These are phyloP conservation scores for Natator depressus DNA, from an alignment of 2,113 vertebrate genomes.

Conservation along the genomic window DNA sequence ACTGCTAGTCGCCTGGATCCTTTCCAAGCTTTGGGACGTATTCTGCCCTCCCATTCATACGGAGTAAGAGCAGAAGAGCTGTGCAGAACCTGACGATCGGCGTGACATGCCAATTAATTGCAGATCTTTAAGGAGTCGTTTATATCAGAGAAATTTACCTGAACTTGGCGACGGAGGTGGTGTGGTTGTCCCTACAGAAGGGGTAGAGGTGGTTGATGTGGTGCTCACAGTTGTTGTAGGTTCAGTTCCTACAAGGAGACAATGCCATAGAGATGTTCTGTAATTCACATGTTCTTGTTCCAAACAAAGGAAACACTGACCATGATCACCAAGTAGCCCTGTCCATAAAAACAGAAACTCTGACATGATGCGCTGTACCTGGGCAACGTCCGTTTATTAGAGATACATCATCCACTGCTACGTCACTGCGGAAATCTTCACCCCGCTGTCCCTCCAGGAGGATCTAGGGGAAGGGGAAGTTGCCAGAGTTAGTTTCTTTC, in stretches of 20 bases:
- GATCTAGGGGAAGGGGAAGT: conserved; percentile 67
- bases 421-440: conserved; percentile 73
- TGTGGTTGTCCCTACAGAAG: not conserved
- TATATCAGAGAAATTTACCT: not conserved
- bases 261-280: no score
- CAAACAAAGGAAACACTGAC: not conserved
- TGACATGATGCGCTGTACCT: conserved; percentile 56
- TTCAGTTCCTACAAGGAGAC: not conserved
- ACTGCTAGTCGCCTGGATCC: no score
- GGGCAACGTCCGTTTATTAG: conserved; percentile 72
- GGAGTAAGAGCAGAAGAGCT: not conserved
- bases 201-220: fast-evolving
- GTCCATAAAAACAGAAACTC: not conserved
- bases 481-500: not conserved
- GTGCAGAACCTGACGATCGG: not conserved
- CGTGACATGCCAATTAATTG: fast-evolving
- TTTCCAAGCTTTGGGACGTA: not conserved
- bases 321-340: not conserved
- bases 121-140: fast-evolving
- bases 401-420: conserved; percentile 84
- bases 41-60: not conserved
- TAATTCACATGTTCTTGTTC: not conserved
- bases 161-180: not conserved
- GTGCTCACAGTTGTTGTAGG: not conserved
- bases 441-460: conserved; percentile 82